phyloP scores from a whole-genome alignment of 2,888 invertebrate genomes.

The Scaeva pyrastri region DNA sequence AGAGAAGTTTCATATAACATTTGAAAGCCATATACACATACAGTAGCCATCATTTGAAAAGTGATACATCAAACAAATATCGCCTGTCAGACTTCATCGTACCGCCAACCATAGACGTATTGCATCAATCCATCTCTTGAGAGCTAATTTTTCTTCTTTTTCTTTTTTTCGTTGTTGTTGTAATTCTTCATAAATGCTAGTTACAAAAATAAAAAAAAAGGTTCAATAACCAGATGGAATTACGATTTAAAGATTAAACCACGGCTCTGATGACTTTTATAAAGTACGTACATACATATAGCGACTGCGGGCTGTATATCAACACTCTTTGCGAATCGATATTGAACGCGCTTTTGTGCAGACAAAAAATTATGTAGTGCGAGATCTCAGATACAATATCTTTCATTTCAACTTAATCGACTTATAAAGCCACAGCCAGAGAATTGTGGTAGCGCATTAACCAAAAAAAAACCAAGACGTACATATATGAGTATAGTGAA shows the following conservation, averaged over 20 bases:
- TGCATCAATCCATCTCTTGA: constrained; percentile 52
- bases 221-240: constrained; percentile 73
- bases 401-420: constrained; percentile 41
- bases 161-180: constrained; percentile 3
- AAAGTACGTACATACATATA: neutral
- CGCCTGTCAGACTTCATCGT: neutral
- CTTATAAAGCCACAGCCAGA: constrained; percentile 21
- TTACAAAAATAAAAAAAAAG: constrained; percentile 7
- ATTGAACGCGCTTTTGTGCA: constrained; percentile 36
- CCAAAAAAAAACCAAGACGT: too few relatives aligned
- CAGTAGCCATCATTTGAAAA: constrained; percentile 42
- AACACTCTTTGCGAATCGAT: constrained; percentile 27
- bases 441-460: constrained; percentile 19
- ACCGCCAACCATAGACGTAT: constrained; percentile 30
- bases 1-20: constrained; percentile 48
- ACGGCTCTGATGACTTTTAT: neutral
- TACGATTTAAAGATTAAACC: constrained; percentile 58
- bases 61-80: constrained; percentile 43
- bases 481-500: too few relatives aligned
- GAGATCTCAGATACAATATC: constrained; percentile 51
- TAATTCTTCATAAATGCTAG: constrained; percentile 15
- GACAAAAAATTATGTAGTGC: constrained; percentile 42
- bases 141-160: constrained; percentile 22
- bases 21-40: constrained; percentile 48
- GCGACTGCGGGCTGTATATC: neutral